Evolutionary conservation across 2,797 vertebrate species (phyloP), one percentile per base, ranked within the genome.

Genomic region (Aulostomus chinensis): DNA sequence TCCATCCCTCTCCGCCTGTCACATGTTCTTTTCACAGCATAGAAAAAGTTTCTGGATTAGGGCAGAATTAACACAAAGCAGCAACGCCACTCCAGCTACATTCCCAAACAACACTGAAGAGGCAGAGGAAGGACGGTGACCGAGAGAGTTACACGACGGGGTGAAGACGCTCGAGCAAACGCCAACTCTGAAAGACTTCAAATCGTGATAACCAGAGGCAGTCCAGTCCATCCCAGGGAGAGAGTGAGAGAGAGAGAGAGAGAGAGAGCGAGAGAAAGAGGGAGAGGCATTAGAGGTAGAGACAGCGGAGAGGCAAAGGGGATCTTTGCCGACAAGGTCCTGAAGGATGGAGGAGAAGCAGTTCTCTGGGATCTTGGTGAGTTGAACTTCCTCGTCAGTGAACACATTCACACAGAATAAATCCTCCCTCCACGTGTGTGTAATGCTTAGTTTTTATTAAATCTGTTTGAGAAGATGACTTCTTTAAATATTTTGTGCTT

Each of bases 41-140:
- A 89, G 90, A 91, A 92, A 48, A 92, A 90, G 89, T 91, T 91
- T 88, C 87, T 87, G 91, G 91, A 91, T 92, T 91, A 91, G 84
- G 70, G 74, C 78, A 88, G 90, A 88, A 88, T 87, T 90, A 86
- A 78, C 85, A 86, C 89, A 91, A 90, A 91, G 89, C 85, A 46
- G 62, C 73, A 66, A 88, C 89, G 81, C 84, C 84, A 83, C 86
- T 88, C 78, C 83, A 85, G 84, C 84, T 78, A 72, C 83, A 73
- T 75, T 79, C 65, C 67, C 78, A 69, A 53, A 79, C 78, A 60
- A 63, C 69, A 40, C 66, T 59, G 78, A 53, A 68, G 80, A 61
- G 61, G 69, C 73, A 74, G 80, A 78, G 75, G 67, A 81, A 68
- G 60, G 54, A 68, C 76, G 12, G 54, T 67, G 73, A 57, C 48